phyloP scores from a whole-genome alignment of 2,113 vertebrate genomes.

The Pituophis catenifer region DNA sequence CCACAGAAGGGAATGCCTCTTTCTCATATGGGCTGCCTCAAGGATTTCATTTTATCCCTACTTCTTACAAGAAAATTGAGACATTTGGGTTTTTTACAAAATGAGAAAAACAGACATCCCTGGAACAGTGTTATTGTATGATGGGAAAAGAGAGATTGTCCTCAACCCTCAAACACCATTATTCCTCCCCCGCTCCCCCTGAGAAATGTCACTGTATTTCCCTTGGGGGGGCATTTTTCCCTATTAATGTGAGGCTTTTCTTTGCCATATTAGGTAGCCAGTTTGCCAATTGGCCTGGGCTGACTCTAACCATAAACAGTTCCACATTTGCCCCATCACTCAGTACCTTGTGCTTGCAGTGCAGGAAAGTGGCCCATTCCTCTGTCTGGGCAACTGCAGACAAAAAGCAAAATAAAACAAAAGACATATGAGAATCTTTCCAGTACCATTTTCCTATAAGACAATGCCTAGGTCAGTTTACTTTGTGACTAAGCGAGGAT shows the following conservation, averaged over 20 bases:
- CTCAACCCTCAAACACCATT: background rate
- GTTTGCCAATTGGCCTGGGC: background rate
- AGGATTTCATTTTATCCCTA: background rate
- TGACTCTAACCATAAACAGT: background rate
- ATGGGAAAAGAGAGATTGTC: background rate
- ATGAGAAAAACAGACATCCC: background rate
- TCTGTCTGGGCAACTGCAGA: slow-evolving; percentile 74
- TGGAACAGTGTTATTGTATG: background rate
- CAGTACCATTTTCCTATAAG: background rate
- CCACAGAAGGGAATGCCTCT: background rate
- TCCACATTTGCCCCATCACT: background rate
- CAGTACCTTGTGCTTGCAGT: slow-evolving; percentile 78
- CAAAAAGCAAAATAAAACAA: background rate
- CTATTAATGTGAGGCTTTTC: background rate
- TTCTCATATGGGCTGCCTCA: background rate
- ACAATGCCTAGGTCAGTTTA: background rate
- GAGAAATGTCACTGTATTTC: background rate
- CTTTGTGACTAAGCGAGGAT: background rate
- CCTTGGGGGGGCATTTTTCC: background rate
- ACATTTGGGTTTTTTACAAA: background rate
- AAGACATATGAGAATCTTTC: background rate
- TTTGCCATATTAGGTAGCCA: background rate
- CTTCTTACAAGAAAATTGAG: background rate
- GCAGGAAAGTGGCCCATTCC: slow-evolving; percentile 80
- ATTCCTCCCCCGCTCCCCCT: too few species aligned